A percentile compares a stretch with the other conserved stretches of the same genome.
phyloP scores from a whole-genome alignment of 2,113 vertebrate species.

The Potamarius usumacintae region DNA sequence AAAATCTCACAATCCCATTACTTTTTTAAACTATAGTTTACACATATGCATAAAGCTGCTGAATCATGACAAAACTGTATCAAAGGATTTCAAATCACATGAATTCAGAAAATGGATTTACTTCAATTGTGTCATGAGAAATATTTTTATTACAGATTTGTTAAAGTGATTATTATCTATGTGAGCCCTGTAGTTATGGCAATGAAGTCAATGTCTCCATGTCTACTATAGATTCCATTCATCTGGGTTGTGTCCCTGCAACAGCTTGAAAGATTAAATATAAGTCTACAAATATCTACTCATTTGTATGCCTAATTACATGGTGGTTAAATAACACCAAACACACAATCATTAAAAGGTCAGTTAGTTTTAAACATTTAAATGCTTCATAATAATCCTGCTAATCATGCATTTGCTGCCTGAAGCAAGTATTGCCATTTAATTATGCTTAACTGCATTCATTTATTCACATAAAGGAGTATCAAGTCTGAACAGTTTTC shows the following conservation, averaged over 20 bases:
- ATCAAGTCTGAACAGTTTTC: neutral
- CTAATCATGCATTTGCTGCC: neutral
- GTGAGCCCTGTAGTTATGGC: neutral
- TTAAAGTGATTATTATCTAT: neutral
- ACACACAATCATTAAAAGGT: neutral
- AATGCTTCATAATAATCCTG: constrained; percentile 6
- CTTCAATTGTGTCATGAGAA: neutral
- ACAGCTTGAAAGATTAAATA: neutral
- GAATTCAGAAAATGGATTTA: neutral
- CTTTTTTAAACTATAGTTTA: neutral
- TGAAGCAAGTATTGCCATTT: neutral
- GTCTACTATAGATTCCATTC: neutral
- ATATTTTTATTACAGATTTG: neutral
- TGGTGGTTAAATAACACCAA: constrained; percentile 10
- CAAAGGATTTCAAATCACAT: neutral
- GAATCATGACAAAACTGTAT: neutral
- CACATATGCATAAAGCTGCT: neutral
- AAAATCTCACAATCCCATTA: neutral
- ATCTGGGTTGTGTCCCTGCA: neutral
- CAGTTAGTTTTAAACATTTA: neutral
- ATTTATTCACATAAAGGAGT: neutral
- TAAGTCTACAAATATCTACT: neutral
- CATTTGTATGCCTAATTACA: constrained; percentile 6
- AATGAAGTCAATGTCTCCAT: neutral
- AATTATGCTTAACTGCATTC: neutral